Evolutionary conservation across 2,888 invertebrate species (phyloP), one percentile per base, ranked within the genome.

Genomic region (Cheilosia pagana): DNA sequence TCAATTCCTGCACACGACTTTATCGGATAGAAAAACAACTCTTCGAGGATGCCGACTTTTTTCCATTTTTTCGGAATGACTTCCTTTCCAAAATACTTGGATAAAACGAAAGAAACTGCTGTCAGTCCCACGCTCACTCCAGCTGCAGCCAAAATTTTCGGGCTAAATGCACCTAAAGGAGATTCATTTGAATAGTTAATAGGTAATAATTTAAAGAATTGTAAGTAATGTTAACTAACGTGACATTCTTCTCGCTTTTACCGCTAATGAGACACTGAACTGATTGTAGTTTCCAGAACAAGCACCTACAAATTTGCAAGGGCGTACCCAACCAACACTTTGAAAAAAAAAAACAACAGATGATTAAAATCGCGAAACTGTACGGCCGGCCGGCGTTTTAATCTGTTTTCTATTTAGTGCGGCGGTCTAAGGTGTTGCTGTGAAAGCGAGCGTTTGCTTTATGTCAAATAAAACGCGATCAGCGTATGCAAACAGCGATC

Each of bases 41-140:
- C 87, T 12, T 89, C 86, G 35, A 91, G 45, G 0, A 87, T 89
- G 7, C 91, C 91, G 3, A 91, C 87, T 1, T 89, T 88, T 19
- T 89, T 89, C 91, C 91, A 91, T 75, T 90, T 89, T n/a, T 90
- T 21, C 0, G 91, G 91, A 81, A 90, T 88, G 0, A 85, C 16
- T 75, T 91, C 91, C 2, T 88, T 88, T 28, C 88, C 88, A 2
- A 87, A 63, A 35, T 88, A 88, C 19, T 88, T 89, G 45, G 88
- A 89, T 10, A 88, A 87, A 14, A 88, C 70, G 60, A 89, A 90
- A 0, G 90, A 87, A 5, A 88, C 60, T 5, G 86, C 87, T 0
- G 88, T 86, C 3, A 89, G 63, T 10, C 90, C 88, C 1, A 88
- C 21, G 3, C 89, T 88, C 0, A 88, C 35, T 0, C 90, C 89